Conservation (phyloP, 2,888 invertebrate species). For the Argyresthia albistria region DNA sequence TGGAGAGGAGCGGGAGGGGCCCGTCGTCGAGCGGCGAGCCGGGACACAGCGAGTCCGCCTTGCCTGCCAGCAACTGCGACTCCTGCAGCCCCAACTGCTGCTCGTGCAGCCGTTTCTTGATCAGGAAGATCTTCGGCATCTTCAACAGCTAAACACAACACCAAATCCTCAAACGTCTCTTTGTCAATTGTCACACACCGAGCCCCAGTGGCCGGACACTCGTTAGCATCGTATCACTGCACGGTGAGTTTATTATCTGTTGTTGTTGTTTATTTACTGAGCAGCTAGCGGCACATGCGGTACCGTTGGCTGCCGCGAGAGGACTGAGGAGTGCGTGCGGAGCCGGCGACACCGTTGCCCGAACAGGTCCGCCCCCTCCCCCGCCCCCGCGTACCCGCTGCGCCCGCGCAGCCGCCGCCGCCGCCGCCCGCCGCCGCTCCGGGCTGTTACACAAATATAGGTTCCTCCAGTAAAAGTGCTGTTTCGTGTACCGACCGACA, state of each 20-base stretch:
- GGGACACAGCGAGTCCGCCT: slow-evolving; percentile 75
- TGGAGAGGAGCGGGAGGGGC: slow-evolving; percentile 75
- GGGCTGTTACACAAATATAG: slow-evolving; percentile 33
- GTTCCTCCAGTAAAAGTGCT: slow-evolving; percentile 64
- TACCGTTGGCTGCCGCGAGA: slow-evolving; percentile 69
- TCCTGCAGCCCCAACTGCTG: slow-evolving; percentile 89
- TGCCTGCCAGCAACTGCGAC: slow-evolving; percentile 81
- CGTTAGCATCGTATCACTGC: slow-evolving; percentile 63
- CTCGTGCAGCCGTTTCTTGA: slow-evolving; percentile 92
- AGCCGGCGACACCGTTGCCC: slow-evolving; percentile 65
- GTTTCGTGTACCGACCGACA: slow-evolving; percentile 36
- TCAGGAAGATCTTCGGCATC: slow-evolving; percentile 95
- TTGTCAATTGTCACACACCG: slow-evolving; percentile 41
- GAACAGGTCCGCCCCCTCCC: slow-evolving; percentile 64
- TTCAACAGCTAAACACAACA: slow-evolving; percentile 56
- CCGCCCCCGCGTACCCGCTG: slow-evolving; percentile 47
- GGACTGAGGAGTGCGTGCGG: slow-evolving; percentile 63
- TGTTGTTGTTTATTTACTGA: slow-evolving; percentile 52
- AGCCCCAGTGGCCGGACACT: slow-evolving; percentile 26
- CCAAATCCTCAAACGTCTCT: slow-evolving; percentile 50
- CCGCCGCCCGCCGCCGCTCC: slow-evolving; percentile 29
- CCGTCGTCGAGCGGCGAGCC: slow-evolving; percentile 71
- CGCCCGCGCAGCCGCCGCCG: slow-evolving; percentile 28
- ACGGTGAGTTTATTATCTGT: slow-evolving; percentile 58
- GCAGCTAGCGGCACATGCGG: slow-evolving; percentile 64